These are phyloP conservation scores for Eretmochelys imbricata DNA, from an alignment of 2,113 vertebrate genomes.

Conservation along the genomic window DNA sequence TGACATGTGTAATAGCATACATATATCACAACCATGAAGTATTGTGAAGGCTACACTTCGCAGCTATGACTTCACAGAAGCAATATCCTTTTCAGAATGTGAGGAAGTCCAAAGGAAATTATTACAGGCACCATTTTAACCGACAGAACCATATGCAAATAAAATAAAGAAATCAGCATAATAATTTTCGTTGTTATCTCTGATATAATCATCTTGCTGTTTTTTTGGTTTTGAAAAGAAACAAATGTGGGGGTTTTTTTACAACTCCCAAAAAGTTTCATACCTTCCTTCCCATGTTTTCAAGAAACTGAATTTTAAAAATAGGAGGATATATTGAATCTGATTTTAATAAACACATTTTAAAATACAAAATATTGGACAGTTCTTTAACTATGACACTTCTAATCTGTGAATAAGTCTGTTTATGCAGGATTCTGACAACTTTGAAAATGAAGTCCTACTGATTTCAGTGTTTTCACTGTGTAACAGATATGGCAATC, in stretches of 20 bases:
- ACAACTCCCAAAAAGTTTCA: neutral
- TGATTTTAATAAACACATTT: neutral
- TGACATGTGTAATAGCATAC: neutral
- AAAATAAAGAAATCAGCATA: neutral
- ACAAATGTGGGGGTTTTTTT: neutral
- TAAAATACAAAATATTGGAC: accelerated
- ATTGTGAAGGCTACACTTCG: neutral
- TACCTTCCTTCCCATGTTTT: neutral
- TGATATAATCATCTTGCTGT: neutral
- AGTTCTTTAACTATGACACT: accelerated
- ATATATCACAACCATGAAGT: neutral
- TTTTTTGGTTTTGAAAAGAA: neutral
- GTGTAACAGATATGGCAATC: neutral
- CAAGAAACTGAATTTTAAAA: neutral
- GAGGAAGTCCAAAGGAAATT: neutral
- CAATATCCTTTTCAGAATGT: neutral
- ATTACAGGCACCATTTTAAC: neutral
- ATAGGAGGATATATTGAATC: accelerated
- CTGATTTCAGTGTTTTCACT: neutral
- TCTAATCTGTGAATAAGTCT: neutral
- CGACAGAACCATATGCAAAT: neutral
- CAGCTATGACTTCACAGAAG: neutral
- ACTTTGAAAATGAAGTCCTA: neutral
- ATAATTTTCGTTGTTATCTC: neutral
- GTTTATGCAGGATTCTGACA: neutral